Percentiles rank a stretch among this genome's conserved stretches.
phyloP scores from a whole-genome alignment of 2,888 invertebrate genomes.

The Pterobdella sp. region DNA sequence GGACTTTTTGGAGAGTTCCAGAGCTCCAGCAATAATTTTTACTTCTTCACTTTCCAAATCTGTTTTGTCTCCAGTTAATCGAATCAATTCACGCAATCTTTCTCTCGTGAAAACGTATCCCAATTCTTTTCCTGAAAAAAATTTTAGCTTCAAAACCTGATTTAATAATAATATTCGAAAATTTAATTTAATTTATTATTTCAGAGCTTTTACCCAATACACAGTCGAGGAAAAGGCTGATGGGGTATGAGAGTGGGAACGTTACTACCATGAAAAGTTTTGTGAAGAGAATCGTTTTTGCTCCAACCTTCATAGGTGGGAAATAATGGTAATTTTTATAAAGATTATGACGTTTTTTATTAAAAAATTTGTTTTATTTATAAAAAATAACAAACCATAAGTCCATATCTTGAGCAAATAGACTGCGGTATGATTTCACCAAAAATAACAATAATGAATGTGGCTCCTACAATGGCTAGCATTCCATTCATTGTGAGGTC shows the following conservation, averaged over 20 bases:
- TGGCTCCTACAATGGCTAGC: constrained; percentile 81
- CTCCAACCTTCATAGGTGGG: constrained; percentile 62
- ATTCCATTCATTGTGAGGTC: constrained; percentile 77
- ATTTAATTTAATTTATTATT: not conserved
- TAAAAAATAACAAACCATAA: constrained; percentile 17
- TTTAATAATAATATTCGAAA: not conserved
- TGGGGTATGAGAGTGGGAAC: constrained; percentile 83
- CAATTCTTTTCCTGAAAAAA: constrained; percentile 67
- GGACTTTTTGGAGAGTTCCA: constrained; percentile 85
- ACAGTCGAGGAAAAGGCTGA: constrained; percentile 73
- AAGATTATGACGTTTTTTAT: not conserved
- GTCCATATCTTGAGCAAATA: constrained; percentile 30
- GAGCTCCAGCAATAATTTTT: constrained; percentile 90
- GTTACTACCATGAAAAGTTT: constrained; percentile 87
- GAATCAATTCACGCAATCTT: constrained; percentile 82
- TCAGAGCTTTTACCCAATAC: constrained; percentile 61
- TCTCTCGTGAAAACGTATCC: constrained; percentile 93
- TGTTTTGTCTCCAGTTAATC: constrained; percentile 46
- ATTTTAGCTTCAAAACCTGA: not conserved
- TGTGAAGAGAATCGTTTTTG: constrained; percentile 83
- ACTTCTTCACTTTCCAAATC: constrained; percentile 67
- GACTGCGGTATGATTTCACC: constrained; percentile 87
- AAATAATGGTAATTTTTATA: not conserved
- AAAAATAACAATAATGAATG: constrained; percentile 83
- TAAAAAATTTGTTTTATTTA: not conserved